phyloP scores from a whole-genome alignment of 2,888 invertebrate species.

The Chydorus sphaericus region DNA sequence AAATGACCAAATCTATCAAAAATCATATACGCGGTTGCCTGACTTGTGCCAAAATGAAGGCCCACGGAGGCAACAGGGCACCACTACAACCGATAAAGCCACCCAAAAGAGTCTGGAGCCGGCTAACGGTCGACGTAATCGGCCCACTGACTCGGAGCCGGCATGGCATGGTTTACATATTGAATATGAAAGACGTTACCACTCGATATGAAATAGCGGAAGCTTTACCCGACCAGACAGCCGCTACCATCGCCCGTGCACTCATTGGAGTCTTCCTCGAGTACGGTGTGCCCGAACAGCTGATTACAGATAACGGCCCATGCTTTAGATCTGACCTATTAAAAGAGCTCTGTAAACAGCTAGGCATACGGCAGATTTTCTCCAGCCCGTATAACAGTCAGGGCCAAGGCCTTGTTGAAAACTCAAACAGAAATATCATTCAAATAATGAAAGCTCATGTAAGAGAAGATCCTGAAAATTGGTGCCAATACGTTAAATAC shows the following conservation, averaged over 20 bases:
- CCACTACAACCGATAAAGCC: too few relatives aligned
- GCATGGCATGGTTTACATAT: too few relatives aligned
- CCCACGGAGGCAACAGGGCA: too few relatives aligned
- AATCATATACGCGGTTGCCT: too few relatives aligned
- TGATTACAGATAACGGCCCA: neutral
- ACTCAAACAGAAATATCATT: neutral
- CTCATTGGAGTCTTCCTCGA: neutral
- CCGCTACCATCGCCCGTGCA: neutral
- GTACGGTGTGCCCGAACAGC: neutral
- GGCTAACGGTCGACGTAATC: too few relatives aligned
- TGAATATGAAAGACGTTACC: neutral
- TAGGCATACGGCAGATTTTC: neutral
- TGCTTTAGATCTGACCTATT: too few relatives aligned
- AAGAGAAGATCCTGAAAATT: neutral
- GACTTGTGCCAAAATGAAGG: too few relatives aligned
- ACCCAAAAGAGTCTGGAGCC: too few relatives aligned
- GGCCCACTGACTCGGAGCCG: too few relatives aligned
- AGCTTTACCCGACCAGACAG: neutral
- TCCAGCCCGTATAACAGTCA: neutral
- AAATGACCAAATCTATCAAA: too few relatives aligned
- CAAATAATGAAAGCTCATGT: neutral
- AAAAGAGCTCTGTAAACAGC: neutral
- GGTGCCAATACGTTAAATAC: neutral
- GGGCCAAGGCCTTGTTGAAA: neutral
- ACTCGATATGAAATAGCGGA: neutral